These are phyloP conservation scores for Drosophila triauraria DNA, from an alignment of 1,140 invertebrate species.

Conservation along the genomic window DNA sequence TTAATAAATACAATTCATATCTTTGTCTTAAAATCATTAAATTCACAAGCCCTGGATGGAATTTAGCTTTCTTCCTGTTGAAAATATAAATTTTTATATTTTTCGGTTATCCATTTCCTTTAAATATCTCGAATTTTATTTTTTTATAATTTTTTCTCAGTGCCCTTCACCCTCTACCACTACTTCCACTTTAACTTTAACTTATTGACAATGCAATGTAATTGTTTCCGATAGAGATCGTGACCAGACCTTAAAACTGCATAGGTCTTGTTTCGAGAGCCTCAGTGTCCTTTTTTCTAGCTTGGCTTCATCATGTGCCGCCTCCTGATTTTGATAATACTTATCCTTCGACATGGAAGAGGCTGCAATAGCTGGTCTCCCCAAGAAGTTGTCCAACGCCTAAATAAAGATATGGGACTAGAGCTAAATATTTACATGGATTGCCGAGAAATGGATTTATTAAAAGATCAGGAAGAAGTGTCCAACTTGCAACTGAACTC, in stretches of 20 bases:
- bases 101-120: too few relatives aligned
- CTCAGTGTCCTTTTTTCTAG: slow-evolving; percentile 37
- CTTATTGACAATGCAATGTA: slow-evolving; percentile 47
- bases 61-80: too few relatives aligned
- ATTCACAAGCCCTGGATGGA: too few relatives aligned
- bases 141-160: not conserved
- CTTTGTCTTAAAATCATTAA: too few relatives aligned
- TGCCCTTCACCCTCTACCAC: slow-evolving; percentile 21
- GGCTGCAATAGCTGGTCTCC: not conserved
- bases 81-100: too few relatives aligned
- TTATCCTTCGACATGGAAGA: not conserved
- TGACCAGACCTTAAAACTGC: slow-evolving; percentile 34
- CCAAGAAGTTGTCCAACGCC: slow-evolving; percentile 18
- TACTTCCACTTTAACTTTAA: slow-evolving; percentile 39
- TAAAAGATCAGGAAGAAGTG: not conserved
- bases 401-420: slow-evolving; percentile 14
- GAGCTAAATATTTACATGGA: slow-evolving; percentile 33
- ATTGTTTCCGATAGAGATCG: slow-evolving; percentile 48
- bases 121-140: not conserved
- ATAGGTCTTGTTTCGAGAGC: slow-evolving; percentile 1
- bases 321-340: slow-evolving; percentile 1
- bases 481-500: slow-evolving; percentile 1
- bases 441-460: slow-evolving; percentile 1
- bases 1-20: not conserved
- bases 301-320: slow-evolving; percentile 15